Evolutionary conservation across 1,140 invertebrate genomes (phyloP).

Genomic region (Coboldia fuscipes): DNA sequence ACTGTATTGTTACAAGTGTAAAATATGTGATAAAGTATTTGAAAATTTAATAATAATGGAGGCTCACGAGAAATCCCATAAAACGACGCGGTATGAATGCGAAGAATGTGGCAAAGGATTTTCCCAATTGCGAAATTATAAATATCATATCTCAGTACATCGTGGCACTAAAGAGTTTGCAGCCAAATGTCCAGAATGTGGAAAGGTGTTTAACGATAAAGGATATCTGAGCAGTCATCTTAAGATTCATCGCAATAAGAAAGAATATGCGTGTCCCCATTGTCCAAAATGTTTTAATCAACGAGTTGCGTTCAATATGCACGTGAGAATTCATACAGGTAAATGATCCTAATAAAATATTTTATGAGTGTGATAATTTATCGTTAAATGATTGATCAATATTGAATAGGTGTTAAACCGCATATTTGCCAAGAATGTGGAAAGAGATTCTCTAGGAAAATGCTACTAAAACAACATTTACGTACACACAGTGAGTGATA

Average conservation of each 20-base stretch:
- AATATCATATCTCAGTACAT: conserved; percentile 52
- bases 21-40: conserved; percentile 19
- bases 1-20: conserved; percentile 17
- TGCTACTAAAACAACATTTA: conserved; percentile 57
- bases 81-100: conserved; percentile 47
- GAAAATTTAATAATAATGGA: conserved; percentile 18
- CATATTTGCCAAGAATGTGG: conserved; percentile 67
- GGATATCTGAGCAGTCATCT: conserved; percentile 57
- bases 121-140: conserved; percentile 52
- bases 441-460: conserved; percentile 68
- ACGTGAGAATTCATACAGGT: conserved; percentile 54
- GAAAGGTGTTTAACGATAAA: conserved; percentile 54
- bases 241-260: conserved; percentile 55
- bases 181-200: conserved; percentile 49
- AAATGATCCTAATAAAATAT: no score
- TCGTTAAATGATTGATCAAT: no score
- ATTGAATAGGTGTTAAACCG: conserved; percentile 44
- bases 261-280: conserved; percentile 49
- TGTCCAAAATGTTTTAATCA: conserved; percentile 63
- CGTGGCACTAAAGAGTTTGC: conserved; percentile 53
- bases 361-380: no score
- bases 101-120: conserved; percentile 56
- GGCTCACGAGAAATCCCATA: conserved; percentile 19
- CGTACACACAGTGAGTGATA: conserved; percentile 38
- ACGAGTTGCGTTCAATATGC: conserved; percentile 63